A percentile compares a stretch with the other conserved stretches of the same genome.
Conservation (phyloP, 2,797 vertebrate genomes). For the Vireo griseus region DNA sequence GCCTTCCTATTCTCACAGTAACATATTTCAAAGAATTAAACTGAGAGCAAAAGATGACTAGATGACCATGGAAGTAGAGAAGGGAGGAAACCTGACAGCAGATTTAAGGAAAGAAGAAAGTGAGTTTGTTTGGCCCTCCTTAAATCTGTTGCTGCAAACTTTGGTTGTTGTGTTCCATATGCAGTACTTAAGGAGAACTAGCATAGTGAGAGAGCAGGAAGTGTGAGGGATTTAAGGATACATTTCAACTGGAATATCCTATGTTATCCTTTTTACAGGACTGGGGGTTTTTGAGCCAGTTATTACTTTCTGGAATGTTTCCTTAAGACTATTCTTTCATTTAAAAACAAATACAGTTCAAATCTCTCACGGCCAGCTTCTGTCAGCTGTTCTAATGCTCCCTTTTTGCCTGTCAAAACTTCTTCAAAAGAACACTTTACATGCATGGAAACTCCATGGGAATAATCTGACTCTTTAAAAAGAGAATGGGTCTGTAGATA, state of each 20-base stretch:
- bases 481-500: not conserved
- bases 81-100: not conserved
- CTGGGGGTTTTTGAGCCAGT: accelerated
- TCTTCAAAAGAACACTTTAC: not conserved
- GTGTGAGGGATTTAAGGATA: not conserved
- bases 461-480: not conserved
- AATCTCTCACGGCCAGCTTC: not conserved
- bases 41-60: not conserved
- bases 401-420: not conserved
- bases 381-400: not conserved
- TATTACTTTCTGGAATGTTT: not conserved
- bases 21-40: not conserved
- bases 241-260: not conserved
- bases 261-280: not conserved
- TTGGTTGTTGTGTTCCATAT: not conserved
- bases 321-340: not conserved
- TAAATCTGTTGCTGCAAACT: not conserved
- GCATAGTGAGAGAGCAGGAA: not conserved
- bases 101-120: not conserved
- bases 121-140: not conserved
- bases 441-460: not conserved
- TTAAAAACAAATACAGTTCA: not conserved
- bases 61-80: not conserved
- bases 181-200: not conserved
- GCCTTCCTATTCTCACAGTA: not conserved